These are phyloP conservation scores for Subacronicta megacephala DNA, from an alignment of 2,888 invertebrate species.

Conservation along the genomic window DNA sequence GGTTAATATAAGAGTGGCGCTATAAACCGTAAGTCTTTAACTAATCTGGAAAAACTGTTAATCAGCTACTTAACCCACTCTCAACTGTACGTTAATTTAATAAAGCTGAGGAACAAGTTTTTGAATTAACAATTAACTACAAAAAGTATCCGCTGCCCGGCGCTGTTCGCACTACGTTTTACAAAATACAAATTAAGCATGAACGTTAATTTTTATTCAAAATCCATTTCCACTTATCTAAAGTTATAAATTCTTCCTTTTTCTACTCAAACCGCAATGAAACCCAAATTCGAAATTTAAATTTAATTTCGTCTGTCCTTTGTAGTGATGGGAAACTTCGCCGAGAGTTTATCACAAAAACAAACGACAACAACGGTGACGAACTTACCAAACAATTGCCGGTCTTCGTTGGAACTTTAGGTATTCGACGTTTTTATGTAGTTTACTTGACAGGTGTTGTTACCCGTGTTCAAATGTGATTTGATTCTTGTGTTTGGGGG, in stretches of 20 bases:
- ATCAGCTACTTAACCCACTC: slow-evolving; percentile 53
- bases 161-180: neutral
- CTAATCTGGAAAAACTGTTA: slow-evolving; percentile 46
- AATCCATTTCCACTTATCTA: slow-evolving; percentile 13
- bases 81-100: slow-evolving; percentile 55
- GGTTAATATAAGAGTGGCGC: neutral
- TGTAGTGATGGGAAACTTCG: slow-evolving; percentile 42
- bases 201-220: neutral
- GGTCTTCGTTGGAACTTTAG: slow-evolving; percentile 47
- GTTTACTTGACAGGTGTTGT: slow-evolving; percentile 44
- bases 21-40: slow-evolving; percentile 5
- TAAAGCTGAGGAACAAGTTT: slow-evolving; percentile 51
- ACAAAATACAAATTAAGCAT: neutral
- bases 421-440: slow-evolving; percentile 52
- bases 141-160: slow-evolving; percentile 28
- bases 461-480: slow-evolving; percentile 37
- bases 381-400: slow-evolving; percentile 64
- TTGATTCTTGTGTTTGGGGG: slow-evolving; percentile 29
- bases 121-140: slow-evolving; percentile 56
- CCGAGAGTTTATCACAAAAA: slow-evolving; percentile 55
- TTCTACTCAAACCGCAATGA: slow-evolving; percentile 22
- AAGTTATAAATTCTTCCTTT: slow-evolving; percentile 10
- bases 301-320: slow-evolving; percentile 47
- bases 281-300: slow-evolving; percentile 36
- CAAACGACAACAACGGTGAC: slow-evolving; percentile 63